Percentiles rank a stretch among this genome's conserved stretches.
phyloP scores from a whole-genome alignment of 2,888 invertebrate genomes.

The Allophyes oxyacanthae region DNA sequence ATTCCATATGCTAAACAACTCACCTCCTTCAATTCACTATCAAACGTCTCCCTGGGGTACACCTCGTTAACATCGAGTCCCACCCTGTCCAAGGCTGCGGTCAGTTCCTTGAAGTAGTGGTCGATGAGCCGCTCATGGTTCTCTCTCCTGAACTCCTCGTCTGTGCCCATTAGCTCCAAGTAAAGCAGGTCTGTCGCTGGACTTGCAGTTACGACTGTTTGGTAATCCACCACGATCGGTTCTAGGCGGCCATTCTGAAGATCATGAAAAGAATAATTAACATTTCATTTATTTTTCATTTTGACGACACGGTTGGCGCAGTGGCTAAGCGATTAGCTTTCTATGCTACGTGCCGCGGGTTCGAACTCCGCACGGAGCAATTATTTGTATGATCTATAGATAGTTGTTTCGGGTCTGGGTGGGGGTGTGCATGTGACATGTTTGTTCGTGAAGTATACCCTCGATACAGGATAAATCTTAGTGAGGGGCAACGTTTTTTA shows the following conservation, averaged over 20 bases:
- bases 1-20: conserved; percentile 6
- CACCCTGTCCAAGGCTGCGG: conserved; percentile 52
- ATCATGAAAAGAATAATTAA: neutral
- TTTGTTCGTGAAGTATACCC: no score
- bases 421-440: no score
- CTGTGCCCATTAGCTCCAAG: conserved; percentile 68
- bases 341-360: no score
- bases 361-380: no score
- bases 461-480: no score
- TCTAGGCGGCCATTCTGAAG: conserved; percentile 57
- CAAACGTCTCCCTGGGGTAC: conserved; percentile 65
- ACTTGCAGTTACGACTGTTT: conserved; percentile 66
- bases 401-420: no score
- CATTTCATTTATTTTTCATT: no score
- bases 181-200: conserved; percentile 67
- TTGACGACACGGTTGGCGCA: no score
- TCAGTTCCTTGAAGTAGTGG: conserved; percentile 63
- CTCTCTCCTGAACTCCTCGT: conserved; percentile 65
- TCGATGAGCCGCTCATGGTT: conserved; percentile 62
- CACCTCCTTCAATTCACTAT: conserved; percentile 65
- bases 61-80: conserved; percentile 59
- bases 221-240: conserved; percentile 67
- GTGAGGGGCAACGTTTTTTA: no score
- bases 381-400: no score
- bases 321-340: no score